Evolutionary conservation across 2,113 vertebrate species (phyloP).

Genomic region (Empidonax alnorum): DNA sequence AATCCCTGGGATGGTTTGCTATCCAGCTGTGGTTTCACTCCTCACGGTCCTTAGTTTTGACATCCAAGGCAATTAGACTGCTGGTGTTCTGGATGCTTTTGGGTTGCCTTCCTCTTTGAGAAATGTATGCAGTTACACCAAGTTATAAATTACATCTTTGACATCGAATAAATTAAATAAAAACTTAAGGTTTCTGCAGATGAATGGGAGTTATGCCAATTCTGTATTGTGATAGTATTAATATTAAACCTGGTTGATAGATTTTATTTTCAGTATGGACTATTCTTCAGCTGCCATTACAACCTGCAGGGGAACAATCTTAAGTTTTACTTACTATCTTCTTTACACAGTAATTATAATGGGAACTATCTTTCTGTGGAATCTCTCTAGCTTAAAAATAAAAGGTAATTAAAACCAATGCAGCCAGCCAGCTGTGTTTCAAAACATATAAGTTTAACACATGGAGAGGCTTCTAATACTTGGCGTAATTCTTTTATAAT

Average conservation of each 20-base stretch:
- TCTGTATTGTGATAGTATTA: neutral
- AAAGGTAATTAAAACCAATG: neutral
- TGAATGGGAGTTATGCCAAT: neutral
- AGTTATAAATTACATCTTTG: neutral
- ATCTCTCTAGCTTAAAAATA: slow-evolving; percentile 14
- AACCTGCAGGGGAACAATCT: neutral
- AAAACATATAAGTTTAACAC: neutral
- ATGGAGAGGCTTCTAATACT: neutral
- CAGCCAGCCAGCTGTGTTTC: neutral
- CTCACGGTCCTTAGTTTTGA: neutral
- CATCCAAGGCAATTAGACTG: neutral
- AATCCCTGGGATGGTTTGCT: neutral
- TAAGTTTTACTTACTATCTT: neutral
- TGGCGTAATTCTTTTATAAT: neutral
- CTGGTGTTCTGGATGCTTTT: neutral
- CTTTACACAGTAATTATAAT: neutral
- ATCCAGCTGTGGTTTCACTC: neutral
- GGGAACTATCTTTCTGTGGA: neutral
- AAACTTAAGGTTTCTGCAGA: neutral
- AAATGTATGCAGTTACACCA: neutral
- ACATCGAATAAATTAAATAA: neutral
- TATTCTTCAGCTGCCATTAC: neutral
- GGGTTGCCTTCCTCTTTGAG: neutral
- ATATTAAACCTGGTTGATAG: neutral
- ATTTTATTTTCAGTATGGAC: neutral